Evolutionary conservation across 2,888 invertebrate genomes (phyloP).

Genomic region (Chirona hameri): DNA sequence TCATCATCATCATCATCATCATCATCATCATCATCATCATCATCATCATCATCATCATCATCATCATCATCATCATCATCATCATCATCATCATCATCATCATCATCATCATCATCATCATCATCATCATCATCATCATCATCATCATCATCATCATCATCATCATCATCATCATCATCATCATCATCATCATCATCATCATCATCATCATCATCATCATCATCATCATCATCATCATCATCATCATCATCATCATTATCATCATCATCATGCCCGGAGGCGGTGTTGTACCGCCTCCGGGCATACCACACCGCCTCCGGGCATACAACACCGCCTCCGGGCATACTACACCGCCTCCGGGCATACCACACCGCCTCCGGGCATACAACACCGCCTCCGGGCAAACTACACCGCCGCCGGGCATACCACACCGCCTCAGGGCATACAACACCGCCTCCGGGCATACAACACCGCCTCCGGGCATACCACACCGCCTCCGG

Average conservation of each 20-base stretch:
- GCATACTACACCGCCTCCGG: no score
- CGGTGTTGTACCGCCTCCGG: no score
- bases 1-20: slow-evolving; percentile 22
- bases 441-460: no score
- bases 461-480: no score
- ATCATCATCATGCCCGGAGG: no score
- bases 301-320: no score
- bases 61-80: slow-evolving; percentile 22
- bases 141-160: slow-evolving; percentile 22
- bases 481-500: no score
- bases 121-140: slow-evolving; percentile 22
- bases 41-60: slow-evolving; percentile 22
- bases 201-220: slow-evolving; percentile 22
- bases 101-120: slow-evolving; percentile 22
- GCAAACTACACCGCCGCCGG: no score
- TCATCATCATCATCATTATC: slow-evolving; percentile 22
- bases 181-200: slow-evolving; percentile 22
- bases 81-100: slow-evolving; percentile 22
- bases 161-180: slow-evolving; percentile 22
- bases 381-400: no score
- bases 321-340: no score
- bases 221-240: slow-evolving; percentile 22
- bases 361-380: no score
- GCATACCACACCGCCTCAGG: no score
- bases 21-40: slow-evolving; percentile 22